Evolutionary conservation across 2,797 vertebrate species (phyloP).

Genomic region (Distichodus sexfasciatus): DNA sequence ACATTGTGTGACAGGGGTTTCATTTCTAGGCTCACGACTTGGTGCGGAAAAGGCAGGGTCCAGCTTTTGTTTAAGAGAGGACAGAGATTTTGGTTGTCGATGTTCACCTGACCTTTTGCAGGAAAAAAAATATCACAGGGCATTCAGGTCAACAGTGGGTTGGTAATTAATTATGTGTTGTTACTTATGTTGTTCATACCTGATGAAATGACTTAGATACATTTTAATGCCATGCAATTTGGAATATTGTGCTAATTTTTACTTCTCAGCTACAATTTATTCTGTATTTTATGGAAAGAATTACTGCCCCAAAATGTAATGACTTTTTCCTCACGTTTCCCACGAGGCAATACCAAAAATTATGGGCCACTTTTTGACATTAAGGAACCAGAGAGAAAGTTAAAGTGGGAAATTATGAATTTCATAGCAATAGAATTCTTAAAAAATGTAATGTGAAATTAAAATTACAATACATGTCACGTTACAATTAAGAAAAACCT

Average conservation of each 20-base stretch:
- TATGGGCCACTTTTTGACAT: constrained; percentile 52
- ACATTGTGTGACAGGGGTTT: constrained; percentile 89
- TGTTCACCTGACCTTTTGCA: constrained; percentile 26
- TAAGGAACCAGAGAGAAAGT: background rate
- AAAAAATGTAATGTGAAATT: constrained; percentile 59
- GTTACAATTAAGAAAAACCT: constrained; percentile 42
- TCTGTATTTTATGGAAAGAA: constrained; percentile 5
- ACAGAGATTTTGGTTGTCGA: constrained; percentile 66
- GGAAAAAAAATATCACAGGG: constrained; percentile 67
- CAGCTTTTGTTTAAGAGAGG: constrained; percentile 73
- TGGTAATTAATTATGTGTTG: constrained; percentile 19
- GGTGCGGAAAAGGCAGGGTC: constrained; percentile 62
- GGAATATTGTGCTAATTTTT: constrained; percentile 37
- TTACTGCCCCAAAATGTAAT: constrained; percentile 50
- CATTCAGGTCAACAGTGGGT: background rate
- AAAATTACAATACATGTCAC: constrained; percentile 59
- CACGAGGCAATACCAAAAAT: background rate
- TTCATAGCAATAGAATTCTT: constrained; percentile 35
- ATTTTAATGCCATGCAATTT: constrained; percentile 67
- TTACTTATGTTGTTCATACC: background rate
- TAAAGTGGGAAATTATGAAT: constrained; percentile 49
- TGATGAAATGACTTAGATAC: constrained; percentile 32
- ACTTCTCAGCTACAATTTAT: background rate
- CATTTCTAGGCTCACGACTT: constrained; percentile 60
- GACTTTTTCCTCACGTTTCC: constrained; percentile 51